Conservation (phyloP, 2,113 vertebrate genomes). For the Oryzias celebensis region DNA sequence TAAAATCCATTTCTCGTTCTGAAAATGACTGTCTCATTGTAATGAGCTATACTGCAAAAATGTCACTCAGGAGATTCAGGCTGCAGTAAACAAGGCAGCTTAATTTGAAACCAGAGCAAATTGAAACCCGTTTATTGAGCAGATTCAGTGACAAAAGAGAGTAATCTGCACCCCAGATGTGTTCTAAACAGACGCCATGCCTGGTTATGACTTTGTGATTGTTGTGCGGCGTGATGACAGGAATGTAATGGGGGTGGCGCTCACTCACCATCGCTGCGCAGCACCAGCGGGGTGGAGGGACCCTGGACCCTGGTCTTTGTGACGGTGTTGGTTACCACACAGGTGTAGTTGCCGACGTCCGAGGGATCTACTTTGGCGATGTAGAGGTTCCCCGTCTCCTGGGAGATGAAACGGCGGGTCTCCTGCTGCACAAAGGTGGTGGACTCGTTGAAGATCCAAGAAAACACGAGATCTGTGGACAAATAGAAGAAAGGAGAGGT, state of each 20-base stretch:
- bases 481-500: constrained; percentile 5
- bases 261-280: constrained; percentile 89
- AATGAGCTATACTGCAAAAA: too few relatives aligned
- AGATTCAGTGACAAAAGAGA: too few relatives aligned
- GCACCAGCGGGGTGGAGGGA: constrained; percentile 88
- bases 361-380: constrained; percentile 95
- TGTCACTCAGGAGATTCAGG: too few relatives aligned
- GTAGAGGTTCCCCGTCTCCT: constrained; percentile 95
- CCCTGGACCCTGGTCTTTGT: constrained; percentile 89
- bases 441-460: constrained; percentile 98
- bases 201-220: not conserved
- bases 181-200: too few relatives aligned
- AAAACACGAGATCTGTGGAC: constrained; percentile 88
- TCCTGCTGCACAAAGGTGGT: constrained; percentile 92
- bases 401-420: constrained; percentile 91
- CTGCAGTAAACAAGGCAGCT: too few relatives aligned
- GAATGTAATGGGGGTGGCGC: not conserved
- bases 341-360: constrained; percentile 95
- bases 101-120: too few relatives aligned
- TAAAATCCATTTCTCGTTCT: too few relatives aligned
- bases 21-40: too few relatives aligned
- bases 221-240: not conserved
- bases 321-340: constrained; percentile 91
- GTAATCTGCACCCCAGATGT: not conserved
- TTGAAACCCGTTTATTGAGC: too few relatives aligned